Base-by-base conservation (phyloP, 2,113 vertebrate genomes). In the Brachyistius frenatus region DNA sequence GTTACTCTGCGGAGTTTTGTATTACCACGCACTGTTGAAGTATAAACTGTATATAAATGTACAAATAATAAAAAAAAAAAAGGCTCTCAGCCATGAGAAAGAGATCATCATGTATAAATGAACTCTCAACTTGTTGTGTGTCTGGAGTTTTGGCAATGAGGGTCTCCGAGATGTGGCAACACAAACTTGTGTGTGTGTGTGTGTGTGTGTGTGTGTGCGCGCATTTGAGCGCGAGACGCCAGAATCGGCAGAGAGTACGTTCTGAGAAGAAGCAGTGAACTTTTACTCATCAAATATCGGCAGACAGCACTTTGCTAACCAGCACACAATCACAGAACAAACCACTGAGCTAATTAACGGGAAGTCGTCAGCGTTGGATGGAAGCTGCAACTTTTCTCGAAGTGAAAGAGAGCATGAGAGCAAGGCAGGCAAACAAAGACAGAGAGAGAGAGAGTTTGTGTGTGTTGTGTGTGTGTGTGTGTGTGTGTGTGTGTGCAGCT, bases 331-430 rank as follows among this genome's bases (percentile, higher is more conserved):
- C 36, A 16, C 13, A 66, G 5, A 62, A 52, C 79, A 68, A 75
- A 67, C 65, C 23, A 47, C 58, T 4, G 41, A 70, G 63, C 52
- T 84, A 49, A 81, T 76, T 81, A 54, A 77, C 3, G 39, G 13
- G 7, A 66, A 63, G 54, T 50, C 5, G 14, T 55, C 36, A 64
- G 47, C 73, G 56, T 74, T 73, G 58, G 56, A 8, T 33, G 33
- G 44, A 68, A 66, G 70, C 62, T 37, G 80, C 54, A 78, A 78
- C 55, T 74, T 78, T 76, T 69, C 16, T 41, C 46, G 49, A 55
- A 61, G 30, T 30, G 33, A 37, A 15, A 57, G 33, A 63, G 15
- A 33, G 7, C 35, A 2, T 14, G 2, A 47, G 46, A 67, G 15
- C 13, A 31, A 55, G 33, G 49, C 3, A 61, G 13, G 53, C 13